Base-by-base conservation (phyloP, 2,888 invertebrate genomes). In the Oasisia sp. region DNA sequence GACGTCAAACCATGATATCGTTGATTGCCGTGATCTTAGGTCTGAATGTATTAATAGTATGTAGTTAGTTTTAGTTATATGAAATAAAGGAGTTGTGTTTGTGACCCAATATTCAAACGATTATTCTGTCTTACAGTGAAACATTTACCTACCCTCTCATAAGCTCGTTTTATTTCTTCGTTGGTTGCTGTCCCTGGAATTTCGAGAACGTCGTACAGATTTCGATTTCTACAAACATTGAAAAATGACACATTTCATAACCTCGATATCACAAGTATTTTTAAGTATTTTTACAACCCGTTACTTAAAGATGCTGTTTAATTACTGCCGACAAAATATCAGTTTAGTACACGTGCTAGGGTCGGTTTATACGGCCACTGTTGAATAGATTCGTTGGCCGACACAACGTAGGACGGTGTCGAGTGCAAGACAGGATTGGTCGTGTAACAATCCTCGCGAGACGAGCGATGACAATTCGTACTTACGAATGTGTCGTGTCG, bases 111-210 rank as follows among this genome's bases (percentile, higher is more conserved):
- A 74, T n/a, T n/a, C n/a, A 27, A n/a, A 19, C 27, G 7, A 27
- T 7, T 5, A 5, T 4, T 38, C 2, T 38, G 38, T 38, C 56
- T 56, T 56, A 74, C 74, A 7, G 74, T 4, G 27, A 74, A 74
- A 74, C 27, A 74, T 19, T 74, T 74, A 93, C 94, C 92, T 94
- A 96, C 97, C 95, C 96, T 98, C 96, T 99, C 97, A 96, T 99
- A 99, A 95, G 99, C 98, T 97, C 98, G 99, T 97, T 99, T 99
- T 94, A 99, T 98, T 96, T 99, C 99, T 94, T 99, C 99, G 95
- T 98, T 97, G 93, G 98, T 98, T 94, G 99, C 98, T 94, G 98
- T 98, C 97, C 99, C 99, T 92, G 98, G 98, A 95, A 99, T 97
- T 95, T 98, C 98, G 74, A 92, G 90, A 14, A 89, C 89, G 32